Percentiles rank a stretch among this genome's conserved stretches.
Conservation (phyloP, 2,888 invertebrate species). For the Sialis fuliginosa region DNA sequence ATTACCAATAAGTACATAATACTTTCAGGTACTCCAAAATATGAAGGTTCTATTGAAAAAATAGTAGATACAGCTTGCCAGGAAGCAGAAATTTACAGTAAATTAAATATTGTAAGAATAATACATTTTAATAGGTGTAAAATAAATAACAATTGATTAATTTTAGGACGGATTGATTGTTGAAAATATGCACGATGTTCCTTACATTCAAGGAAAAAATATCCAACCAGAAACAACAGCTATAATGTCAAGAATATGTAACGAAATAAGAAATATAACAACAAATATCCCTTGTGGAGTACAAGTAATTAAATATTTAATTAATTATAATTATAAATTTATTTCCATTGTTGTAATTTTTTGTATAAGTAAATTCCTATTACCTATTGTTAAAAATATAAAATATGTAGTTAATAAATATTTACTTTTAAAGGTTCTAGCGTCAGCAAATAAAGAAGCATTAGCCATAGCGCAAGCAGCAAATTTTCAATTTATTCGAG, state of each 20-base stretch:
- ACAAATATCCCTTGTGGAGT: slow-evolving; percentile 35
- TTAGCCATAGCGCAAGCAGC: slow-evolving; percentile 55
- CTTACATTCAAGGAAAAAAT: slow-evolving; percentile 38
- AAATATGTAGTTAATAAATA: background rate
- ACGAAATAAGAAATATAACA: slow-evolving; percentile 35
- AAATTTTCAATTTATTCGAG: slow-evolving; percentile 51
- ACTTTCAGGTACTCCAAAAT: slow-evolving; percentile 39
- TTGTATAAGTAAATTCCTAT: slow-evolving; percentile 4
- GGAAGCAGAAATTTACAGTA: slow-evolving; percentile 42
- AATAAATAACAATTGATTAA: slow-evolving; percentile 3
- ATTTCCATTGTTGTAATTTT: slow-evolving; percentile 1
- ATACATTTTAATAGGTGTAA: slow-evolving; percentile 3
- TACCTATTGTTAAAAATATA: background rate
- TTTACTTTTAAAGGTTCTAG: slow-evolving; percentile 35
- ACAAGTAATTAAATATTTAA: slow-evolving; percentile 26
- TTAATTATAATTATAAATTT: background rate
- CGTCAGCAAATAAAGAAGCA: slow-evolving; percentile 59
- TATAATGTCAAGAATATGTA: slow-evolving; percentile 43
- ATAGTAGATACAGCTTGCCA: slow-evolving; percentile 36
- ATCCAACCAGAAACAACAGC: slow-evolving; percentile 50
- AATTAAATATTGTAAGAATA: slow-evolving; percentile 33
- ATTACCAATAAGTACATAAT: background rate
- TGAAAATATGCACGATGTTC: slow-evolving; percentile 68
- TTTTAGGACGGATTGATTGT: slow-evolving; percentile 48
- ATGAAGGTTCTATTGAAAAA: slow-evolving; percentile 30